Evolutionary conservation across 2,113 vertebrate species (phyloP).

Genomic region (Balaeniceps rex): DNA sequence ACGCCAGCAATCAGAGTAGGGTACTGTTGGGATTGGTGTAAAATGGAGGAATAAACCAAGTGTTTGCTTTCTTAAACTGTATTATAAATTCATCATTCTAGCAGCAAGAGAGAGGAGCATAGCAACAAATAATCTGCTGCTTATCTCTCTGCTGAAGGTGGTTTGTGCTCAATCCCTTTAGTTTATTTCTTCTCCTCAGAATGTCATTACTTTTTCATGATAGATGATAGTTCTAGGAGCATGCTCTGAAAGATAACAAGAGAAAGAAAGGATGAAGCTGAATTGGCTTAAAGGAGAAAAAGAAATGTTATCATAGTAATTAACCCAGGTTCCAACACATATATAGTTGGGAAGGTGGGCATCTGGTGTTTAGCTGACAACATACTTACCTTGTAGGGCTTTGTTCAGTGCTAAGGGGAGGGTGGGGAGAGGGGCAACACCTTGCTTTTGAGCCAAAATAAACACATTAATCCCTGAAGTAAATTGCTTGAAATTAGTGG

Average conservation of each 20-base stretch:
- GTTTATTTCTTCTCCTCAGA: slow-evolving; percentile 8
- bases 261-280: slow-evolving; percentile 26
- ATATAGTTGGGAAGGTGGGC: background rate
- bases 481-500: background rate
- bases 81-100: background rate
- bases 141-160: background rate
- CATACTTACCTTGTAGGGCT: background rate
- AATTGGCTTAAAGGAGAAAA: background rate
- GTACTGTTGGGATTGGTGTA: background rate
- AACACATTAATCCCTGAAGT: background rate
- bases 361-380: background rate
- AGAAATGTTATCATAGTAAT: background rate
- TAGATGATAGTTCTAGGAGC: slow-evolving; percentile 93
- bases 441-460: background rate
- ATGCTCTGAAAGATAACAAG: slow-evolving; percentile 84
- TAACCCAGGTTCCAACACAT: background rate
- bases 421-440: background rate
- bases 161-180: background rate
- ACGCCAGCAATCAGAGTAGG: background rate
- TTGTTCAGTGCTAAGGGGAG: background rate
- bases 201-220: slow-evolving; percentile 91
- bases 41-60: background rate
- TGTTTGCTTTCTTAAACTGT: background rate
- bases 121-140: background rate
- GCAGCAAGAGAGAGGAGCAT: background rate